These are phyloP conservation scores for Chesias legatella DNA, from an alignment of 2,888 invertebrate species.

Conservation along the genomic window DNA sequence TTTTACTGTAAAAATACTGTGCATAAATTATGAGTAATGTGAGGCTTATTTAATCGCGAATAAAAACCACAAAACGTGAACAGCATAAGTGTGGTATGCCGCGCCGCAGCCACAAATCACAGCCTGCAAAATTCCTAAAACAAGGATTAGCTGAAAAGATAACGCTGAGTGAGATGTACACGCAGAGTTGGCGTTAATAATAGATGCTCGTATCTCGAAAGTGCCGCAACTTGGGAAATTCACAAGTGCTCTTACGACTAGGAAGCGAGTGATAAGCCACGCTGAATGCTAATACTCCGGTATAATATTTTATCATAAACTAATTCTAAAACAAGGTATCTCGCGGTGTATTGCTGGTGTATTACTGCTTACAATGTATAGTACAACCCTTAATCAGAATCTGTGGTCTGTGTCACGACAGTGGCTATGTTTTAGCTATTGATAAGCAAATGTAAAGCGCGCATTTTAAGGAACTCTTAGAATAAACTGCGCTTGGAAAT, in stretches of 20 bases:
- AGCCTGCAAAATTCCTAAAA: background rate
- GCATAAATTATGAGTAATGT: too few species aligned
- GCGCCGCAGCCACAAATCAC: too few species aligned
- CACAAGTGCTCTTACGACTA: slow-evolving; percentile 45
- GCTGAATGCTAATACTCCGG: slow-evolving; percentile 60
- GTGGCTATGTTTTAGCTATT: too few species aligned
- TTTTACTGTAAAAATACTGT: too few species aligned
- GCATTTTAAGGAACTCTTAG: too few species aligned
- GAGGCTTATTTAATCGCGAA: too few species aligned
- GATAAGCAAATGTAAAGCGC: too few species aligned
- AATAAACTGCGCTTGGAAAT: too few species aligned
- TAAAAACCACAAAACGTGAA: too few species aligned
- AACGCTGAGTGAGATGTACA: slow-evolving; percentile 12
- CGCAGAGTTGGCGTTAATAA: slow-evolving; percentile 2
- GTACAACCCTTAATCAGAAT: slow-evolving; percentile 7
- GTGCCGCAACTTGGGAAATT: slow-evolving; percentile 29
- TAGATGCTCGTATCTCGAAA: slow-evolving; percentile 16
- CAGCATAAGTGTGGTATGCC: too few species aligned
- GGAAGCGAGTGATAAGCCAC: slow-evolving; percentile 53
- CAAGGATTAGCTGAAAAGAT: slow-evolving; percentile 7
- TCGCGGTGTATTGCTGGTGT: slow-evolving; percentile 14
- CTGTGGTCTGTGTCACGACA: background rate
- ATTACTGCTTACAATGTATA: slow-evolving; percentile 4
- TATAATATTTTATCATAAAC: slow-evolving; percentile 65
- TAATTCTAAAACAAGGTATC: slow-evolving; percentile 42